Base-by-base conservation (phyloP, 2,797 vertebrate species). In the Mustela erminea region DNA sequence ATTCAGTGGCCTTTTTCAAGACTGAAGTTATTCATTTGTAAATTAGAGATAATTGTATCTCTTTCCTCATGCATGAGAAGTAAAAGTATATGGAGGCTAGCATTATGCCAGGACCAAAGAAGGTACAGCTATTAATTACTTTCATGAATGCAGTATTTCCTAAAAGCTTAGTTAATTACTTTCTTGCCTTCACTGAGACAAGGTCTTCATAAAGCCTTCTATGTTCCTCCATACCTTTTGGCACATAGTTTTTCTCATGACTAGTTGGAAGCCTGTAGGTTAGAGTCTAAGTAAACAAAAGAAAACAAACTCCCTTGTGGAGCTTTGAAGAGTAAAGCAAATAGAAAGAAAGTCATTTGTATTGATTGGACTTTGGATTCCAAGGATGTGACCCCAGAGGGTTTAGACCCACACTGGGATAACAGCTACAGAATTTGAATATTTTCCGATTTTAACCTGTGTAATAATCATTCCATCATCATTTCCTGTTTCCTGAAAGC, bases 11-110 rank as follows among this genome's bases (percentile, higher is more conserved):
- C 32, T 90, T 60, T 77, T 85, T 85, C 20, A 52, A 70, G 32
- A 72, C 56, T 29, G 43, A 89, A 56, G 25, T 54, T 82, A 72
- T 68, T 82, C 14, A 43, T 62, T 78, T 93, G 21, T 94, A 97
- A 93, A 80, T 95, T 95, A 96, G 68, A 86, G 72, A 83, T 82
- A 94, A 94, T 85, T 80, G 38, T 82, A 88, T 54, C 29, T 29
- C 27, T 96, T 95, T 87, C 23, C 41, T 83, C n/a, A 62, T 29
- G 60, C 14, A 32, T 68, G 56, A 94, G 80, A 87, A 82, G 62
- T 77, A 56, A 93, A 68, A 92, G 43, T 46, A 54, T 12, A 49
- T 12, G 77, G 29, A 92, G n/a, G 43, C 35, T 58, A 86, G 7
- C 9, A 10, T 35, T 35, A 25, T 85, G 58, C 86, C 87, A 77